phyloP scores from a whole-genome alignment of 2,888 invertebrate species.

The Nemoura dubitans region DNA sequence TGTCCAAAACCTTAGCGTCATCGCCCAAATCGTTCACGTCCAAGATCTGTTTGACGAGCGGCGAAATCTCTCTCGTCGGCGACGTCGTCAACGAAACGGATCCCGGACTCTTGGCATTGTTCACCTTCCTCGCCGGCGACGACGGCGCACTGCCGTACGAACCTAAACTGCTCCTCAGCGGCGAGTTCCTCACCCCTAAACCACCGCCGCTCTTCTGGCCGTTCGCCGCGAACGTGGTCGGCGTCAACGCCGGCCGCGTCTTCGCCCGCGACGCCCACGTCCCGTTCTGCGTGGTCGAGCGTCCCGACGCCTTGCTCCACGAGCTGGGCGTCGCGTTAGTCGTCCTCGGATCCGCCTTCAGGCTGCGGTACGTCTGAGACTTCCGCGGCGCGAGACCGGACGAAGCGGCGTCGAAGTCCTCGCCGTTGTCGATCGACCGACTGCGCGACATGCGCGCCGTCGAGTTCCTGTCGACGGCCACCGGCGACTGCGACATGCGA shows the following conservation, averaged over 20 bases:
- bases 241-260: constrained; percentile 56
- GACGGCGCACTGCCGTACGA: constrained; percentile 42
- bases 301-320: constrained; percentile 1
- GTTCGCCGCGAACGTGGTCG: constrained; percentile 54
- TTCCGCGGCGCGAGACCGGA: constrained; percentile 60
- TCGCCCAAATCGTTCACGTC: constrained; percentile 73
- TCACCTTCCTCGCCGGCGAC: constrained; percentile 44
- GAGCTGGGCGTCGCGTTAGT: not conserved
- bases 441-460: constrained; percentile 46
- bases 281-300: constrained; percentile 2
- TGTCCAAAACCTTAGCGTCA: constrained; percentile 76
- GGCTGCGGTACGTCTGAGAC: constrained; percentile 60
- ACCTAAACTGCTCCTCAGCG: constrained; percentile 47
- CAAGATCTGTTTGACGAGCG: constrained; percentile 75
- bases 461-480: not conserved
- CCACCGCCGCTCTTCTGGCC: constrained; percentile 55
- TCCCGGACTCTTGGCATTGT: constrained; percentile 45
- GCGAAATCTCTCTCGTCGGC: constrained; percentile 70
- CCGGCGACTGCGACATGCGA: constrained; percentile 29
- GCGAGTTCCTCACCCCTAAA: constrained; percentile 45
- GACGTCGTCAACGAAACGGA: constrained; percentile 68
- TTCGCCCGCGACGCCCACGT: constrained; percentile 31
- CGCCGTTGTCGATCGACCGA: constrained; percentile 49
- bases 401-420: not conserved
- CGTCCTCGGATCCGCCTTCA: constrained; percentile 54